These are phyloP conservation scores for Drosophila kanekoi DNA, from an alignment of 2,888 invertebrate species.

Conservation along the genomic window DNA sequence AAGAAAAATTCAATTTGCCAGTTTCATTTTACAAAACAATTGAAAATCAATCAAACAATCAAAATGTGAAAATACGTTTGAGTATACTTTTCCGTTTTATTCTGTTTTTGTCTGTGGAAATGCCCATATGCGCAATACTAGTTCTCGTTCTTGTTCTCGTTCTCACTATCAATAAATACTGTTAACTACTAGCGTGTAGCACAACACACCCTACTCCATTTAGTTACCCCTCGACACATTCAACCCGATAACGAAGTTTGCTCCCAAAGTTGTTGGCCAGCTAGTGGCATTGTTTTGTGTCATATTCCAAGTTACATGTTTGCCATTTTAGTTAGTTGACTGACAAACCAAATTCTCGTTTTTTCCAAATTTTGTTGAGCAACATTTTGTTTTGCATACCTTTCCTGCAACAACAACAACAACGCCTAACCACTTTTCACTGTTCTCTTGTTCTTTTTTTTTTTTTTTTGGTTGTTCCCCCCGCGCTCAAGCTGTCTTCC, in stretches of 20 bases:
- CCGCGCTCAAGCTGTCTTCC: constrained; percentile 5
- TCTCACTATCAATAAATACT: constrained; percentile 19
- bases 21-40: too few relatives aligned
- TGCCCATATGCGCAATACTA: constrained; percentile 8
- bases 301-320: constrained; percentile 33
- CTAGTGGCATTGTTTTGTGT: constrained; percentile 46
- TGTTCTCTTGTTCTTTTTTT: background rate
- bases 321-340: constrained; percentile 17
- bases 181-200: constrained; percentile 28
- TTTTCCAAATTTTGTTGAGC: constrained; percentile 18
- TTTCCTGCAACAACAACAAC: constrained; percentile 3
- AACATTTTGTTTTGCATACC: constrained; percentile 12
- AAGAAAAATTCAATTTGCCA: too few relatives aligned
- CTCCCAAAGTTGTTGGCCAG: constrained; percentile 40
- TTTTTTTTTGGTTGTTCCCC: background rate
- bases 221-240: background rate
- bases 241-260: background rate
- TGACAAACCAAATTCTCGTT: constrained; percentile 16
- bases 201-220: background rate
- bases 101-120: background rate
- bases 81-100: background rate
- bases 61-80: too few relatives aligned
- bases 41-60: too few relatives aligned
- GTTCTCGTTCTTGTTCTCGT: constrained; percentile 19
- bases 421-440: background rate